Base-by-base conservation (phyloP, 2,888 invertebrate species). In the Cephus sareptanus region DNA sequence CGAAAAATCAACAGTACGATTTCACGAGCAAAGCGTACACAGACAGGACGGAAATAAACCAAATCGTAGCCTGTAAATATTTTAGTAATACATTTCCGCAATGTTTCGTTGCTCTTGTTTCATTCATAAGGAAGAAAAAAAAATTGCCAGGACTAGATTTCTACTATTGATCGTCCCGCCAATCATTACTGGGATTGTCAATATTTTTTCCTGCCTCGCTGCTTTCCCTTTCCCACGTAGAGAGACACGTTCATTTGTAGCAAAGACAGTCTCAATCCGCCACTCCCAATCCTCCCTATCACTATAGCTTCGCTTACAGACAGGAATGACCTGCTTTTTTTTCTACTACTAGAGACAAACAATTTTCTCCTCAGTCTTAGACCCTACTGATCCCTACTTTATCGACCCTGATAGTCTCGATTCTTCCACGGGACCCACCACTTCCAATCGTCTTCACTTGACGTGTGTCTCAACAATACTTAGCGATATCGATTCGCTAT, bases 91-190 rank as follows among this genome's bases (percentile, higher is more conserved):
- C 79, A 78, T 84, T 87, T 88, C 86, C 87, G 85, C 85, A 86
- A 85, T 86, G 81, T 78, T 76, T 87, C 90, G 89, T 91, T 90
- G 90, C 87, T 89, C 89, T 90, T 91, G 89, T 91, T 91, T 89
- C 88, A 88, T 88, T 89, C 90, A 87, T 87, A 86, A 87, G 86
- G 84, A 81, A 12, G 3, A 35, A 2, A 35, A 12, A 35, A 84
- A 88, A 88, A 90, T 91, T 90, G 89, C 89, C 89, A 89, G 90
- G 90, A 88, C 89, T 89, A 89, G 89, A 90, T 89, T 90, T 90
- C 89, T 89, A 87, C 83, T 85, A 86, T 88, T 23, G 56, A 84
- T 83, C 84, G 84, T 85, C 83, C 40, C 23, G 56, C 56, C 56
- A 23, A 71, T 71, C 71, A 30, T 71, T 30, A 71, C 71, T 71